Evolutionary conservation across 2,113 vertebrate species (phyloP).

Genomic region (Rhynchopsitta pachyrhyncha): DNA sequence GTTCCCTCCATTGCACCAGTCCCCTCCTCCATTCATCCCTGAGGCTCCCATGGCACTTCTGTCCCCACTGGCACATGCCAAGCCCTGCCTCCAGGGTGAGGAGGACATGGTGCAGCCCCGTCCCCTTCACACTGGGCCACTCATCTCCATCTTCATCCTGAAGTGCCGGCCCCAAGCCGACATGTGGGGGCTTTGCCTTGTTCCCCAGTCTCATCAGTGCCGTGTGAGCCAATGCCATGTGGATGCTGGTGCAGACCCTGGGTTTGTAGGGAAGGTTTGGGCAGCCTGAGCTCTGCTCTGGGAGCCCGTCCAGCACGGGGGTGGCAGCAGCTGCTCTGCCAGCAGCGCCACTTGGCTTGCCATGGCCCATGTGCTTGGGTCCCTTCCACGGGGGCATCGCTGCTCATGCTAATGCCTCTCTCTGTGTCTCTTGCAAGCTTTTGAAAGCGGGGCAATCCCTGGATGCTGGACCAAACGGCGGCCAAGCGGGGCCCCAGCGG

Average conservation of each 20-base stretch:
- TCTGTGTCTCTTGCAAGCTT: slow-evolving; percentile 66
- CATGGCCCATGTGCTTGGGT: accelerated
- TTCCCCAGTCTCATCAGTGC: accelerated
- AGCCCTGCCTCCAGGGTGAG: background rate
- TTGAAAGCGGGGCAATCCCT: slow-evolving; percentile 71
- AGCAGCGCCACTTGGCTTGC: background rate
- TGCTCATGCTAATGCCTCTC: background rate
- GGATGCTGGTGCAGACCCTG: background rate
- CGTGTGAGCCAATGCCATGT: accelerated
- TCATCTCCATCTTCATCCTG: background rate
- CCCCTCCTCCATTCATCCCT: accelerated
- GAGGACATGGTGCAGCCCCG: accelerated
- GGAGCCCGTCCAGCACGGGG: background rate
- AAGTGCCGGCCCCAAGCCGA: background rate
- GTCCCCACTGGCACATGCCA: background rate
- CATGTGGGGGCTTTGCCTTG: background rate
- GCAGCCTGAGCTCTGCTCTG: background rate
- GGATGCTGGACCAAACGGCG: slow-evolving; percentile 52
- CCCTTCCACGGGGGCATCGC: accelerated
- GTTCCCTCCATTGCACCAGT: no score
- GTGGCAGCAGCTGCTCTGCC: background rate
- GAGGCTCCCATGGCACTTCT: accelerated
- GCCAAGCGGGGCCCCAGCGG: background rate
- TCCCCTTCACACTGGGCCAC: accelerated
- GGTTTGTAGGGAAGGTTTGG: background rate